Percentiles rank a stretch among this genome's conserved stretches.
These are phyloP conservation scores for Cydia splendana DNA, from an alignment of 1,140 invertebrate species.

Conservation along the genomic window DNA sequence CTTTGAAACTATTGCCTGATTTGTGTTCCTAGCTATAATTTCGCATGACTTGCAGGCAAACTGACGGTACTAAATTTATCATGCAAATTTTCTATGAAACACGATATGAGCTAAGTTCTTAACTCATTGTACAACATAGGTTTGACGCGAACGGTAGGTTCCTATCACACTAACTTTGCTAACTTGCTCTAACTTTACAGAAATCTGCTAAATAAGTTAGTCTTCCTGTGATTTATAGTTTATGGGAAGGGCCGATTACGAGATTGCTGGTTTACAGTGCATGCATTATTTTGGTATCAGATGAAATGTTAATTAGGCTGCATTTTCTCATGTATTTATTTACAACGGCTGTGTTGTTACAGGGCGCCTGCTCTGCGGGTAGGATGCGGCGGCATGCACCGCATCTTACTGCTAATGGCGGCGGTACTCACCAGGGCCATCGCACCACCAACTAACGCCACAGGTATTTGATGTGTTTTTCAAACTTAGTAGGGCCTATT, in stretches of 20 bases:
- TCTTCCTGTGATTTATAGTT: background rate
- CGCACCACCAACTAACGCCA: conserved; percentile 53
- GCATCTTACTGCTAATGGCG: conserved; percentile 64
- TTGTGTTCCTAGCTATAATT: conserved; percentile 13
- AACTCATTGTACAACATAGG: conserved; percentile 21
- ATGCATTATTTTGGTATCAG: background rate
- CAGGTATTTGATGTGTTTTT: too few species aligned
- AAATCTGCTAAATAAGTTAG: conserved; percentile 19
- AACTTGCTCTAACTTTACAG: conserved; percentile 8
- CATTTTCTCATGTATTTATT: too few species aligned
- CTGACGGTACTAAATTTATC: conserved; percentile 12
- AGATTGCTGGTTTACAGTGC: background rate
- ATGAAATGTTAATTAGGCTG: too few species aligned
- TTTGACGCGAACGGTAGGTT: background rate
- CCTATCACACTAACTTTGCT: conserved; percentile 2
- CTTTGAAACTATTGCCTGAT: conserved; percentile 7
- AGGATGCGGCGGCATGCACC: conserved; percentile 76
- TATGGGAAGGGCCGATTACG: background rate
- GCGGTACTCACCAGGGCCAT: conserved; percentile 62
- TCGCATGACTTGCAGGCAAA: background rate
- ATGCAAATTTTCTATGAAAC: conserved; percentile 17
- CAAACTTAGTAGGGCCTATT: too few species aligned
- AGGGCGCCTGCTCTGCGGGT: conserved; percentile 67
- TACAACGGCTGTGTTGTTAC: conserved; percentile 40
- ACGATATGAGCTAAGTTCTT: conserved; percentile 5